Evolutionary conservation across 2,888 invertebrate species (phyloP).

Genomic region (Pachliopta kotzebuea): DNA sequence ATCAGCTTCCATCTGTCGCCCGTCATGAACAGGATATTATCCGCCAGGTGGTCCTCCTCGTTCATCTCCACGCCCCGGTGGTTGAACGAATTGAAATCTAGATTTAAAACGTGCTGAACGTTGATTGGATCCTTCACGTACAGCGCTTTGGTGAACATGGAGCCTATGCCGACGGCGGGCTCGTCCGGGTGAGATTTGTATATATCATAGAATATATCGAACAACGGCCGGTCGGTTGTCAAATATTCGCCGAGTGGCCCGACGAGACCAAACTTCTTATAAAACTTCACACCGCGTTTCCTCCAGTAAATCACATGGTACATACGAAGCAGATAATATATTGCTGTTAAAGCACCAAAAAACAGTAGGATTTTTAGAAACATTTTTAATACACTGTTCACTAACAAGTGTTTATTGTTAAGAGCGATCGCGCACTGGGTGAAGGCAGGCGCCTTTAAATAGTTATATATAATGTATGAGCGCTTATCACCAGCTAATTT

Average conservation of each 20-base stretch:
- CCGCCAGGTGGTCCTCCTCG: conserved; percentile 27
- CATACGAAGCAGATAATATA: conserved; percentile 20
- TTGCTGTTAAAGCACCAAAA: background rate
- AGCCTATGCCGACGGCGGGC: conserved; percentile 9
- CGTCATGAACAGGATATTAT: conserved; percentile 33
- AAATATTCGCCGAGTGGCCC: conserved; percentile 14
- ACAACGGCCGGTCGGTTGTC: conserved; percentile 6
- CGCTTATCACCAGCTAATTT: too few species aligned
- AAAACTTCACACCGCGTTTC: conserved; percentile 16
- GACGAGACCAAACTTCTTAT: background rate
- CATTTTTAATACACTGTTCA: background rate
- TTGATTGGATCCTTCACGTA: conserved; percentile 13
- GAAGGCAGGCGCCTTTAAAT: background rate
- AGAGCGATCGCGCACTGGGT: background rate
- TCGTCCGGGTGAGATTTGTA: conserved; percentile 14
- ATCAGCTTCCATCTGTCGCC: conserved; percentile 38
- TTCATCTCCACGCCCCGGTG: conserved; percentile 13
- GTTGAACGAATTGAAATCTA: conserved; percentile 16
- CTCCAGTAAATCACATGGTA: conserved; percentile 18
- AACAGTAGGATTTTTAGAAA: conserved; percentile 6
- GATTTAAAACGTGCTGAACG: conserved; percentile 10
- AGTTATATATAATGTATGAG: background rate
- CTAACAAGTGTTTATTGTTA: background rate
- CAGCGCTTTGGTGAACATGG: background rate
- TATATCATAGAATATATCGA: conserved; percentile 17